phyloP scores from a whole-genome alignment of 2,113 vertebrate genomes.

The Jacana jacana region DNA sequence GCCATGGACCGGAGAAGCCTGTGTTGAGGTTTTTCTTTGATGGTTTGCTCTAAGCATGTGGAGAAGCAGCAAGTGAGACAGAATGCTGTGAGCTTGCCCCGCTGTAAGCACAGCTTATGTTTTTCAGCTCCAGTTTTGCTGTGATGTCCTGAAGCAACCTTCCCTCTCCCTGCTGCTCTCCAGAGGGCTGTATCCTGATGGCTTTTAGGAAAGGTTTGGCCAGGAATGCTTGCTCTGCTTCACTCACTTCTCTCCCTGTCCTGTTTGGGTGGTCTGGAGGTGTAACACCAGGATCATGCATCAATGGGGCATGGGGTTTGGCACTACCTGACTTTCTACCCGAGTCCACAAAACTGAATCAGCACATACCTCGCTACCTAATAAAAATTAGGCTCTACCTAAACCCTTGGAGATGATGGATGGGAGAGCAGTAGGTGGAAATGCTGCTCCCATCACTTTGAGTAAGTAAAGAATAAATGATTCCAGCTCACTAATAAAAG shows the following conservation, averaged over 20 bases:
- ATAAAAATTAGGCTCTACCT: background rate
- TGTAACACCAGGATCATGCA: rapidly evolving
- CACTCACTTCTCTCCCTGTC: rapidly evolving
- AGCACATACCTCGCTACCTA: rapidly evolving
- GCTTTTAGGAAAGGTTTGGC: background rate
- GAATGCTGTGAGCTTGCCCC: rapidly evolving
- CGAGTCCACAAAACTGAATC: background rate
- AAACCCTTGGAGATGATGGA: background rate
- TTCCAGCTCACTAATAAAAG: rapidly evolving
- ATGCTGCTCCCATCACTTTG: background rate
- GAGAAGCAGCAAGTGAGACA: rapidly evolving
- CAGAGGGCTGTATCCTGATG: rapidly evolving
- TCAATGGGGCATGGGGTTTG: rapidly evolving
- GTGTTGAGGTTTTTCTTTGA: rapidly evolving
- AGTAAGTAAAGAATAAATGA: too few relatives aligned
- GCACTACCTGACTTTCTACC: rapidly evolving
- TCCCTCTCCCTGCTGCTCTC: background rate
- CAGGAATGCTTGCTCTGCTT: too few relatives aligned
- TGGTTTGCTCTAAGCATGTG: rapidly evolving
- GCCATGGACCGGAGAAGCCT: background rate
- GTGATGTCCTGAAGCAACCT: background rate
- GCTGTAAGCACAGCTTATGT: too few relatives aligned
- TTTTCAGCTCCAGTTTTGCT: background rate
- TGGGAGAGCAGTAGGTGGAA: background rate
- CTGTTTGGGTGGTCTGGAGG: rapidly evolving